Conservation (phyloP, 2,113 vertebrate genomes). For the Megaleporinus macrocephalus region DNA sequence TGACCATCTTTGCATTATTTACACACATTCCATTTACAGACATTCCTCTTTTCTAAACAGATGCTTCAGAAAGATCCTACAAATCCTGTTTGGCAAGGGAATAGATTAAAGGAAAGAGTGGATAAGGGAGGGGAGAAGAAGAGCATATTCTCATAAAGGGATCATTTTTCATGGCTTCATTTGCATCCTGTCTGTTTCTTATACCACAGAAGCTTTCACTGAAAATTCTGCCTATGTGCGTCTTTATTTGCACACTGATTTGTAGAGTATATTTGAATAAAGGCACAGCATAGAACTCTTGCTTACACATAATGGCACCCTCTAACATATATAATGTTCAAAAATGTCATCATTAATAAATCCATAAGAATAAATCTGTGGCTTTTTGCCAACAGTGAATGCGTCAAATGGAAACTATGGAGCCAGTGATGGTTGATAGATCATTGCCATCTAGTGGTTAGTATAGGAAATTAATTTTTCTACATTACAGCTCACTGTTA, state of each 20-base stretch:
- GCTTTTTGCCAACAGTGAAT: background rate
- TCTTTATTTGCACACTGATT: background rate
- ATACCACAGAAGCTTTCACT: slow-evolving; percentile 43
- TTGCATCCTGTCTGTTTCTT: slow-evolving; percentile 72
- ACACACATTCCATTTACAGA: slow-evolving; percentile 23
- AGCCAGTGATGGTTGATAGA: background rate
- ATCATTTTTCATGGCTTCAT: slow-evolving; percentile 69
- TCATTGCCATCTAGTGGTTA: slow-evolving; percentile 42
- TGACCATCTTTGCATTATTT: background rate
- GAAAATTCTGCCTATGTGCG: slow-evolving; percentile 12
- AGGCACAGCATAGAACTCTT: background rate
- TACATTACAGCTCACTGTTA: too few relatives aligned
- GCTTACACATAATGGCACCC: background rate
- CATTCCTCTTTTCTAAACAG: slow-evolving; percentile 42
- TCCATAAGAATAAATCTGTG: background rate
- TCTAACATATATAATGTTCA: background rate
- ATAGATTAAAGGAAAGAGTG: slow-evolving; percentile 28
- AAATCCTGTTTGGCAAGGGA: slow-evolving; percentile 43
- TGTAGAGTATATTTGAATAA: slow-evolving; percentile 14
- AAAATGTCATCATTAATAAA: background rate
- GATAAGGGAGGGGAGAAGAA: slow-evolving; percentile 20
- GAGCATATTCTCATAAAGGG: slow-evolving; percentile 68
- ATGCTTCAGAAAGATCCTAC: slow-evolving; percentile 36
- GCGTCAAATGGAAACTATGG: background rate
- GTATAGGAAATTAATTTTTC: background rate